Conservation (phyloP, 2,888 invertebrate genomes). For the Caradrina kadenii region DNA sequence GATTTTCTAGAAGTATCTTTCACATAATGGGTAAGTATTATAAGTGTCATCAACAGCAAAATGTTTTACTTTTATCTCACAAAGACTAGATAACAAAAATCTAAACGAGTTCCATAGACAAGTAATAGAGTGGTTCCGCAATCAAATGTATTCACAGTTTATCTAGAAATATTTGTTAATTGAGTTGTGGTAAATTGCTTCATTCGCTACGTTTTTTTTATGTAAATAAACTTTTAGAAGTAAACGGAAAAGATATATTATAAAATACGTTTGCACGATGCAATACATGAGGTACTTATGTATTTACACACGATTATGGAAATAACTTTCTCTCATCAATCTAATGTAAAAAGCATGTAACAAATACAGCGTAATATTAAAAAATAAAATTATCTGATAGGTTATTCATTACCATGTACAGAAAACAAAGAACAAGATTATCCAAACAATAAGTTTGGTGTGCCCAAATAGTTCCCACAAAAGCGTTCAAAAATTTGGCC, state of each 20-base stretch:
- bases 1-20: background rate
- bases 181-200: constrained; percentile 35
- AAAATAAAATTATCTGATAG: constrained; percentile 11
- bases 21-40: background rate
- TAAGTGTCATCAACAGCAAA: constrained; percentile 21
- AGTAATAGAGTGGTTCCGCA: constrained; percentile 50
- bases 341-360: constrained; percentile 6
- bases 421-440: constrained; percentile 45
- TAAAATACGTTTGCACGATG: constrained; percentile 19
- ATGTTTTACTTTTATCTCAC: constrained; percentile 3
- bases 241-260: constrained; percentile 7
- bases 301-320: constrained; percentile 12
- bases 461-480: constrained; percentile 68
- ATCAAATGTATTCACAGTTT: constrained; percentile 47
- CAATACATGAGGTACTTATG: constrained; percentile 1
- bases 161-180: constrained; percentile 47
- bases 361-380: constrained; percentile 1
- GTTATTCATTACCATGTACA: constrained; percentile 19
- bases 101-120: constrained; percentile 46
- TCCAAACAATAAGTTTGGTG: constrained; percentile 39
- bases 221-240: constrained; percentile 28
- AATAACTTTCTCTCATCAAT: constrained; percentile 44
- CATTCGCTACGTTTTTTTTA: constrained; percentile 37
- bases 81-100: constrained; percentile 15
- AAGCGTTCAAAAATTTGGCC: constrained; percentile 75